These are phyloP conservation scores for Caenorhabditis parvicauda DNA, from an alignment of 2,888 invertebrate genomes.

Conservation along the genomic window DNA sequence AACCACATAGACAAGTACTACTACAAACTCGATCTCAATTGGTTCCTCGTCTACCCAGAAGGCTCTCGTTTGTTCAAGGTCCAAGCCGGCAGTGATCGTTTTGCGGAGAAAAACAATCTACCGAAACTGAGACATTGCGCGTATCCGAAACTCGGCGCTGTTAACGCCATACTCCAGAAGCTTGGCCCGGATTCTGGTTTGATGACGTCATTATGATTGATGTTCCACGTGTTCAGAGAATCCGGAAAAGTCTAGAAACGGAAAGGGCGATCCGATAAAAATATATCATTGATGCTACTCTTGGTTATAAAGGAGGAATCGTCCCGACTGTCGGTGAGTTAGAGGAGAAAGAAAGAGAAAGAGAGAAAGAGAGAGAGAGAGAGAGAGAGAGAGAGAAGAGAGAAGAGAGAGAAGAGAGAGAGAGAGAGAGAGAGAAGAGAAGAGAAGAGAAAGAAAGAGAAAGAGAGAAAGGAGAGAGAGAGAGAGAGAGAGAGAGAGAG, in stretches of 20 bases:
- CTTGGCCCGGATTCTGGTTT: conserved; percentile 22
- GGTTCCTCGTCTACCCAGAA: conserved; percentile 26
- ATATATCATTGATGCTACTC: conserved; percentile 48
- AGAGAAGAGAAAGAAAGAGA: no score
- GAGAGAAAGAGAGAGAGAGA: no score
- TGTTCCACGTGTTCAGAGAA: background rate
- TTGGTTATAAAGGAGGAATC: conserved; percentile 43
- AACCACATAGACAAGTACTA: conserved; percentile 15
- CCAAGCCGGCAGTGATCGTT: conserved; percentile 26
- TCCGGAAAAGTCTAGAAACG: conserved; percentile 17
- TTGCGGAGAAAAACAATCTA: conserved; percentile 78
- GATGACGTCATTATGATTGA: background rate
- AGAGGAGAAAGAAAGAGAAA: conserved; percentile 9
- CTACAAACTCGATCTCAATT: conserved; percentile 13
- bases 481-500: no score
- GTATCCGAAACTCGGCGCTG: conserved; percentile 82
- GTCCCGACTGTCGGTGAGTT: conserved; percentile 33
- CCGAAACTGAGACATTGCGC: conserved; percentile 82
- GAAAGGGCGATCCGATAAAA: conserved; percentile 33
- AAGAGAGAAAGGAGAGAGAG: no score
- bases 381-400: no score
- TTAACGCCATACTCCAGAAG: conserved; percentile 79
- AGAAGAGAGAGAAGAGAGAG: no score
- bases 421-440: no score
- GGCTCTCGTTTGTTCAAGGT: conserved; percentile 47